Evolutionary conservation across 2,797 vertebrate species (phyloP), one percentile per base, ranked within the genome.

Genomic region (Microctenopoma lineatum): DNA sequence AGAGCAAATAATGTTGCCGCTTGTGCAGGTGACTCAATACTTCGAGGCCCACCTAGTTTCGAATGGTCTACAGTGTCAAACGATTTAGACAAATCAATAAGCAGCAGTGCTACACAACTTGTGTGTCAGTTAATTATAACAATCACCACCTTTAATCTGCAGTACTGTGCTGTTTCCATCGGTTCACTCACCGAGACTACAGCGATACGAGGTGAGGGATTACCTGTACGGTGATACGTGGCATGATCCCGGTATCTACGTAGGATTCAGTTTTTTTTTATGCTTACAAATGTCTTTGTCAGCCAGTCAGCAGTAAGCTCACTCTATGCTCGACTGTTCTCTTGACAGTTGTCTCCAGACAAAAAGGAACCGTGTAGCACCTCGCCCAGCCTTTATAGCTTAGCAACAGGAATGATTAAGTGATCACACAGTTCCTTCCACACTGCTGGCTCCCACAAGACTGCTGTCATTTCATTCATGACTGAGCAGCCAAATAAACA

Each of bases 391-490:
- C 46, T 84, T 79, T 70, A 60, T 60, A 56, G 70, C 60, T 75
- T 59, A 57, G 64, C 80, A 77, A 76, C 75, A 71, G 21, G 56
- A 68, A 66, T 52, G 47, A 81, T 78, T 67, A 75, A 74, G 64
- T 48, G 36, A 69, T 77, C 70, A 68, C 4, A 41, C 41, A 14
- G 32, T 46, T 51, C 52, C 53, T 59, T 52, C 7, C 42, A 55
- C 34, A 38, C 8, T 46, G 45, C 25, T 0, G 7, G 27, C 32
- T 54, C 54, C 67, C 48, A 60, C 47, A 50, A 60, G 21, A 45
- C 0, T 4, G n/a, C 56, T 72, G 58, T 67, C 64, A 58, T 77
- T 87, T 81, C 55, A 77, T 65, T 75, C 60, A 61, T 65, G 71
- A 80, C 66, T 32, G 46, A 76, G 71, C 60, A 65, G 27, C 56